Conservation (phyloP, 2,888 invertebrate genomes). For the Sepioteuthis lessoniana region DNA sequence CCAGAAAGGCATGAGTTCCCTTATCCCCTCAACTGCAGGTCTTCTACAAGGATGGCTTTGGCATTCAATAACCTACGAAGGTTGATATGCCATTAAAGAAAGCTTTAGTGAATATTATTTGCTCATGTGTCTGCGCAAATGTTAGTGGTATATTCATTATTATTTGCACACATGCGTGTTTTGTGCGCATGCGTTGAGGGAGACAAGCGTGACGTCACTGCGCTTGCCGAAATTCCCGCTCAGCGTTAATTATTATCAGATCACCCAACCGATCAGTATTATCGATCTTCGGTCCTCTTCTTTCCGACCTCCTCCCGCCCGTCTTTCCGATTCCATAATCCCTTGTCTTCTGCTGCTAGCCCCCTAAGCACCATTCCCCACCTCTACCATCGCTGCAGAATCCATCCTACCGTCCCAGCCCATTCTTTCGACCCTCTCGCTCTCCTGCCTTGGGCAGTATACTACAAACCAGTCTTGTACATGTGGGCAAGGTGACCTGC, state of each 20-base stretch:
- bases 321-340: not conserved
- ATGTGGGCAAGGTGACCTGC: conserved; percentile 6
- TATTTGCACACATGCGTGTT: too few species aligned
- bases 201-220: not conserved
- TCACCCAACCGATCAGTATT: not conserved
- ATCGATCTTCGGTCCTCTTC: not conserved
- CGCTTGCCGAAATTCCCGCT: too few species aligned
- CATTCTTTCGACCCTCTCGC: not conserved
- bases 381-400: not conserved
- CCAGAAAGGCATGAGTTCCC: too few species aligned
- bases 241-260: not conserved
- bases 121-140: too few species aligned
- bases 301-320: not conserved
- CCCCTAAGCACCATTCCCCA: not conserved
- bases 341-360: not conserved
- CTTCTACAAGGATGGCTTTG: too few species aligned
- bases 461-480: not conserved
- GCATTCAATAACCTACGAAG: too few species aligned
- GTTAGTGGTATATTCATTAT: too few species aligned
- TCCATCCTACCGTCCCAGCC: not conserved
- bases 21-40: too few species aligned
- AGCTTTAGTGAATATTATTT: too few species aligned
- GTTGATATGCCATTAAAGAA: too few species aligned
- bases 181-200: not conserved
- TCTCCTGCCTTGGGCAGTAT: not conserved